phyloP scores from a whole-genome alignment of 2,113 vertebrate genomes.

The Myxocyprinus asiaticus region DNA sequence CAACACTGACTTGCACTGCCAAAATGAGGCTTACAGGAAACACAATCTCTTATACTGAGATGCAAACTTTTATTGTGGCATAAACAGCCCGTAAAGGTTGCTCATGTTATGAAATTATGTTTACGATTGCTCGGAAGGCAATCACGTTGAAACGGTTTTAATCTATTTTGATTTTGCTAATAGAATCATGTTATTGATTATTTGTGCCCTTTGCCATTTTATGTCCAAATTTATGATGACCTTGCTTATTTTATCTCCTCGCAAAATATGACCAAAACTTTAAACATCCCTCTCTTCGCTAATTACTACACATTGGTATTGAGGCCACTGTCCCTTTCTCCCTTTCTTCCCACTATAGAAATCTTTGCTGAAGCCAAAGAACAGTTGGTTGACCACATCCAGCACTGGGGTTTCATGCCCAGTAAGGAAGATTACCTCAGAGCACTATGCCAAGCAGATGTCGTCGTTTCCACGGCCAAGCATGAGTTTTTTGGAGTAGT shows the following conservation, averaged over 20 bases:
- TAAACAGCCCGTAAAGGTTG: conserved; percentile 65
- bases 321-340: conserved; percentile 37
- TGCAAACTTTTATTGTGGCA: conserved; percentile 66
- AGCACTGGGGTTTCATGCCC: conserved; percentile 91
- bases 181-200: conserved; percentile 67
- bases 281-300: conserved; percentile 44
- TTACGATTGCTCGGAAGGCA: conserved; percentile 65
- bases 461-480: conserved; percentile 92
- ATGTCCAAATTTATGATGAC: conserved; percentile 54
- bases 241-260: conserved; percentile 54
- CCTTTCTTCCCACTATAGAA: conserved; percentile 76
- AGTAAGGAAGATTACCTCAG: conserved; percentile 85
- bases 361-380: conserved; percentile 83
- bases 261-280: conserved; percentile 31
- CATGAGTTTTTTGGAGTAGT: conserved; percentile 98
- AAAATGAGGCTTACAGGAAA: conserved; percentile 48
- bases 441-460: conserved; percentile 86
- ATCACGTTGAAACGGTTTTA: conserved; percentile 71
- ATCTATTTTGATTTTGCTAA: conserved; percentile 70
- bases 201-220: conserved; percentile 56
- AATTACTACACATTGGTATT: conserved; percentile 38
- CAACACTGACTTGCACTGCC: conserved; percentile 11
- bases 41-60: conserved; percentile 66
- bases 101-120: conserved; percentile 59
- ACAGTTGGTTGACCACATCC: conserved; percentile 76